Evolutionary conservation across 2,888 invertebrate genomes (phyloP).

Genomic region (Autographa pulchrina): DNA sequence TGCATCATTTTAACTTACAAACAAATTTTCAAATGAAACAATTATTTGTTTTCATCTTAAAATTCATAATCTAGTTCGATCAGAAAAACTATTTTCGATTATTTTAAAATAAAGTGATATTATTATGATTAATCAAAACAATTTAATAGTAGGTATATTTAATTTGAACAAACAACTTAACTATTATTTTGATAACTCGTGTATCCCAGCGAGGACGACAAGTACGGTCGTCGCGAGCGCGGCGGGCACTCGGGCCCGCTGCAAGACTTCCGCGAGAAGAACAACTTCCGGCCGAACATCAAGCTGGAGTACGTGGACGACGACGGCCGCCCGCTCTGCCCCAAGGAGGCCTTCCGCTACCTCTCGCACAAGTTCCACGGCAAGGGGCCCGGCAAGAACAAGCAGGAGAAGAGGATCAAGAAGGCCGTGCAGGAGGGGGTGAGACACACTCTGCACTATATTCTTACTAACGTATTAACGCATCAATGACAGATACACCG

Average conservation of each 20-base stretch:
- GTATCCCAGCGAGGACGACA: conserved; percentile 53
- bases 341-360: conserved; percentile 99
- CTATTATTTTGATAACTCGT: too few relatives aligned
- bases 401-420: conserved; percentile 98
- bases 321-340: conserved; percentile 96
- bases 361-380: conserved; percentile 99
- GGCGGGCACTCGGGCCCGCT: conserved; percentile 94
- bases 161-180: too few relatives aligned
- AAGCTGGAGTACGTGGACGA: conserved; percentile 99
- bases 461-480: neutral
- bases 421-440: conserved; percentile 98
- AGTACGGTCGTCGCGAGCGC: conserved; percentile 88
- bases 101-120: too few relatives aligned
- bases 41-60: too few relatives aligned
- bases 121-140: too few relatives aligned
- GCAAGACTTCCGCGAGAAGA: conserved; percentile 97
- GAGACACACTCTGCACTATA: conserved; percentile 61
- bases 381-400: conserved; percentile 99
- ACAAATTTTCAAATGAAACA: too few relatives aligned
- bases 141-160: too few relatives aligned
- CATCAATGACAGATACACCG: too few relatives aligned
- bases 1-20: too few relatives aligned
- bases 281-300: conserved; percentile 96
- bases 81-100: too few relatives aligned
- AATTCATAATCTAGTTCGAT: too few relatives aligned